Evolutionary conservation across 2,113 vertebrate genomes (phyloP).

Genomic region (Hystrix cristata): DNA sequence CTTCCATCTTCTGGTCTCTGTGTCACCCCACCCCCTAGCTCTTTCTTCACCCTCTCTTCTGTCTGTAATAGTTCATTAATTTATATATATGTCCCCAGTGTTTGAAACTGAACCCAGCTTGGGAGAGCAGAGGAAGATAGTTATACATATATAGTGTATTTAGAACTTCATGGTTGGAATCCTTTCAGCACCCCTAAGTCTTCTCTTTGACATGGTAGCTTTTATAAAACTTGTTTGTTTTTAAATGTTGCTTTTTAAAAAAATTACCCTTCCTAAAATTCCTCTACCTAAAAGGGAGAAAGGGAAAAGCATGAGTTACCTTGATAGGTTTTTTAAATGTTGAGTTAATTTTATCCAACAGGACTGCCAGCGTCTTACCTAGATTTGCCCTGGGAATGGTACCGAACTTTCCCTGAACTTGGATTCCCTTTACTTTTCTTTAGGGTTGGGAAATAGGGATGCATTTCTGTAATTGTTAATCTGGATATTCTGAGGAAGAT

Average conservation of each 20-base stretch:
- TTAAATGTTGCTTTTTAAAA: slow-evolving; percentile 25
- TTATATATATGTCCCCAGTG: not conserved
- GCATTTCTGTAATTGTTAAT: slow-evolving; percentile 51
- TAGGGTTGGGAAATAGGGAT: not conserved
- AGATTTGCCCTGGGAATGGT: slow-evolving; percentile 46
- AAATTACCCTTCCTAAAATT: slow-evolving; percentile 33
- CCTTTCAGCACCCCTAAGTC: not conserved
- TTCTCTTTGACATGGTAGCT: slow-evolving; percentile 46
- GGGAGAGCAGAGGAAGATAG: not conserved
- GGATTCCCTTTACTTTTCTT: slow-evolving; percentile 58
- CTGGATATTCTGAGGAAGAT: slow-evolving; percentile 53
- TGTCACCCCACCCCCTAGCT: not conserved
- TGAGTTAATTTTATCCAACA: not conserved
- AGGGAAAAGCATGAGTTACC: not conserved
- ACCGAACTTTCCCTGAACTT: slow-evolving; percentile 59
- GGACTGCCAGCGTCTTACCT: not conserved
- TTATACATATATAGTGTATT: not conserved
- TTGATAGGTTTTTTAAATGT: not conserved
- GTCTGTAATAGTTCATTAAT: not conserved
- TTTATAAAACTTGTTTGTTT: slow-evolving; percentile 7
- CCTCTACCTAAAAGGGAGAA: not conserved
- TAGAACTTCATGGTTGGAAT: not conserved
- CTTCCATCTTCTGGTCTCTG: not conserved
- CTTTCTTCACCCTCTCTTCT: not conserved
- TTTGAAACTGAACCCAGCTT: not conserved